These are phyloP conservation scores for Chelonus formosanus DNA, from an alignment of 2,888 invertebrate genomes.

Conservation along the genomic window DNA sequence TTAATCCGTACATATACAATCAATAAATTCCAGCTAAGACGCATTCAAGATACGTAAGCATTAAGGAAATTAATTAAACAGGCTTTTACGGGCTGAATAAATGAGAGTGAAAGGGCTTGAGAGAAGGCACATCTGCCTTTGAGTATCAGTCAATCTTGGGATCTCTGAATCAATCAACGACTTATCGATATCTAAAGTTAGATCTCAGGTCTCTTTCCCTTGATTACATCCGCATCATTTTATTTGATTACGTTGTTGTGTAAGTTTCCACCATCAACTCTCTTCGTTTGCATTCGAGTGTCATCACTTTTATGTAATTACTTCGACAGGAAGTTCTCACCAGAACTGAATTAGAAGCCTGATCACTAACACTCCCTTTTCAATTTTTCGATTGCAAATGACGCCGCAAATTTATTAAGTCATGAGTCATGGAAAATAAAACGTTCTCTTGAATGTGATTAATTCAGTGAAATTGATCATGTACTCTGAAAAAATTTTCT, in stretches of 20 bases:
- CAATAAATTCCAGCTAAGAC: constrained; percentile 1
- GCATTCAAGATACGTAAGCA: constrained; percentile 1
- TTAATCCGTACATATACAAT: constrained; percentile 7
- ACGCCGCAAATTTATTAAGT: too few species aligned
- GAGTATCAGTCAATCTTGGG: background rate
- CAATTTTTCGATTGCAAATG: too few species aligned
- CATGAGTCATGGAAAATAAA: too few species aligned
- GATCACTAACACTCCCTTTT: too few species aligned
- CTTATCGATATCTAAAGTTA: background rate
- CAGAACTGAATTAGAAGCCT: too few species aligned
- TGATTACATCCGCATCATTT: background rate
- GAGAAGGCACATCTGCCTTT: background rate
- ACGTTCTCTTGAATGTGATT: too few species aligned
- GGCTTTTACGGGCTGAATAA: background rate
- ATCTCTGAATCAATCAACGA: constrained; percentile 7
- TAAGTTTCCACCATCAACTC: too few species aligned
- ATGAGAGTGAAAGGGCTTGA: background rate
- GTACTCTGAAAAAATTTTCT: constrained; percentile 1
- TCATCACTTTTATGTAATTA: too few species aligned
- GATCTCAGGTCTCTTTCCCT: background rate
- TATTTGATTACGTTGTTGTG: too few species aligned
- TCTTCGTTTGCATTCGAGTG: too few species aligned
- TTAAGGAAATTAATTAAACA: constrained; percentile 2
- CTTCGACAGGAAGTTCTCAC: too few species aligned
- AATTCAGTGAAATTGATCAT: background rate